These are phyloP conservation scores for Ernsta delagoae DNA, from an alignment of 2,888 invertebrate genomes.

Conservation along the genomic window DNA sequence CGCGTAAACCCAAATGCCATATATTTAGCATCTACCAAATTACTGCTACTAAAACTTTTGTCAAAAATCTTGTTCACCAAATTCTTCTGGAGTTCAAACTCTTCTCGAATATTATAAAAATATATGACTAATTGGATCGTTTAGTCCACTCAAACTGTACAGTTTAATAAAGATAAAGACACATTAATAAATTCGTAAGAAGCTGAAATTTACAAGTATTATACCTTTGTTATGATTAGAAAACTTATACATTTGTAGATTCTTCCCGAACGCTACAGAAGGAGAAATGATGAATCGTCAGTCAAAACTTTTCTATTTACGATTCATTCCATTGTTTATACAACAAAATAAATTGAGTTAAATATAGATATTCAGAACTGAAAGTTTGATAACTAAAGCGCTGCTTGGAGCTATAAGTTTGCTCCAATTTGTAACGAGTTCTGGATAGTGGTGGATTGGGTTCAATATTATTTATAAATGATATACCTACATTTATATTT, in stretches of 20 bases:
- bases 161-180: too few relatives aligned
- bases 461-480: neutral
- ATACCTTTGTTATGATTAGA: too few relatives aligned
- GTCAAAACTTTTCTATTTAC: constrained; percentile 26
- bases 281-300: constrained; percentile 25
- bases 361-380: constrained; percentile 4
- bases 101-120: too few relatives aligned
- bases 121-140: too few relatives aligned
- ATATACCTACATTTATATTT: too few relatives aligned
- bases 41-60: neutral
- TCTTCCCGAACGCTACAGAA: neutral
- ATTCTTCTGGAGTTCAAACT: too few relatives aligned
- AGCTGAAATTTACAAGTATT: too few relatives aligned
- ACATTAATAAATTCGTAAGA: too few relatives aligned
- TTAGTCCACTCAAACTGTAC: too few relatives aligned
- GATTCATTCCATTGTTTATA: constrained; percentile 29
- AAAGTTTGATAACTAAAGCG: constrained; percentile 14
- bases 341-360: constrained; percentile 22
- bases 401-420: constrained; percentile 6
- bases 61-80: too few relatives aligned
- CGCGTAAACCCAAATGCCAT: neutral
- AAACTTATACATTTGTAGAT: too few relatives aligned
- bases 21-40: neutral
- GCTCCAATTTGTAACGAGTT: constrained; percentile 15
- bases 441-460: constrained; percentile 2